Evolutionary conservation across 2,888 invertebrate species (phyloP).

Genomic region (Sturmia bella): DNA sequence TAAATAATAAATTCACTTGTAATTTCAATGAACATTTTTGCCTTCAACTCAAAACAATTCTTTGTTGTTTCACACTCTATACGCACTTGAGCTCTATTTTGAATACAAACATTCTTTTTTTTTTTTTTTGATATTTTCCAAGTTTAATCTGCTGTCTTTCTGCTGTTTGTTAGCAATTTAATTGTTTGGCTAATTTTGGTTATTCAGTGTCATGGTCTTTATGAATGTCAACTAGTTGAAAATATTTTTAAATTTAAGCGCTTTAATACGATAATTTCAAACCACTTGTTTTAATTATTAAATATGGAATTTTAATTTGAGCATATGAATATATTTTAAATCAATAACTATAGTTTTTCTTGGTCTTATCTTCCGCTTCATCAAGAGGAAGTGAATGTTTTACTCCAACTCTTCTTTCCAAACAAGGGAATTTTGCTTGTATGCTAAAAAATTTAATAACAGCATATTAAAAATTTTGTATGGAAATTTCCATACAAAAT

Average conservation of each 20-base stretch:
- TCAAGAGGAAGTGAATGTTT: no score
- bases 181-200: neutral
- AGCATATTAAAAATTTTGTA: no score
- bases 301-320: neutral
- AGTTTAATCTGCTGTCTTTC: constrained; percentile 25
- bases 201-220: constrained; percentile 46
- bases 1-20: constrained; percentile 4
- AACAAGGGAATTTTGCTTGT: no score
- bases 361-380: no score
- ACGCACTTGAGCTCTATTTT: constrained; percentile 8
- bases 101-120: constrained; percentile 26
- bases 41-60: constrained; percentile 18
- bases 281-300: no score
- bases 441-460: no score
- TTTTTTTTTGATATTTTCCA: constrained; percentile 26
- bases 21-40: constrained; percentile 18
- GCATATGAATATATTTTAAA: neutral
- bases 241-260: constrained; percentile 27
- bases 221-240: constrained; percentile 62
- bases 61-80: constrained; percentile 14
- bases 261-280: neutral
- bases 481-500: no score
- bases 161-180: neutral
- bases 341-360: neutral
- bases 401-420: neutral